A percentile compares a stretch with the other conserved stretches of the same genome.
These are phyloP conservation scores for Pocillopora grandis DNA, from an alignment of 92 coral and sea anemone genomes.

Conservation along the genomic window DNA sequence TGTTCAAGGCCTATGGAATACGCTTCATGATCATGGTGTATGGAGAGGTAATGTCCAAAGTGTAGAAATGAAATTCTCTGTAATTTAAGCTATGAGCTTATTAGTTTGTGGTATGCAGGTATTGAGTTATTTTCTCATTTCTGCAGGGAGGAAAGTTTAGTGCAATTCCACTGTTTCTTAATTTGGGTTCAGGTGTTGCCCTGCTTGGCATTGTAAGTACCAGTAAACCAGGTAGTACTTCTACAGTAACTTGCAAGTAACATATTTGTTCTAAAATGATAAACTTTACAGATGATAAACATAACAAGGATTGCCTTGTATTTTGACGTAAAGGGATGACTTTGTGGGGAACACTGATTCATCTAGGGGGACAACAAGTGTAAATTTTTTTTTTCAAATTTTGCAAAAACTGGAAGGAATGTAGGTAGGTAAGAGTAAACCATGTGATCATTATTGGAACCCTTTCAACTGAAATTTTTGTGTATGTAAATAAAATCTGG, in stretches of 20 bases:
- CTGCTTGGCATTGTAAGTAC: conserved; percentile 81
- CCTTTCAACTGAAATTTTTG: too few species aligned
- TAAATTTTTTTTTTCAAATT: too few species aligned
- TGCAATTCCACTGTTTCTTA: conserved; percentile 83
- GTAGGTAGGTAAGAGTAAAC: too few species aligned
- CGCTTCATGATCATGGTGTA: conserved; percentile 80
- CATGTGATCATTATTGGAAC: too few species aligned
- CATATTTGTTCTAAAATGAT: neutral
- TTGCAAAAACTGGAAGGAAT: too few species aligned
- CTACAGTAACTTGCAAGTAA: too few species aligned
- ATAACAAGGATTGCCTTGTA: too few species aligned
- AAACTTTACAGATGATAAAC: neutral
- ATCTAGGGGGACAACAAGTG: too few species aligned
- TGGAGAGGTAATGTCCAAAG: conserved; percentile 62
- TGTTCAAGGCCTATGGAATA: conserved; percentile 90
- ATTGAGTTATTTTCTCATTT: neutral
- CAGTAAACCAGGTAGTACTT: neutral
- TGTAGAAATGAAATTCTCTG: neutral
- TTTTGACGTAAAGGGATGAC: too few species aligned
- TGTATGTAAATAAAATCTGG: too few species aligned
- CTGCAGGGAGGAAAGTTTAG: conserved; percentile 90
- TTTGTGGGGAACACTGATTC: too few species aligned
- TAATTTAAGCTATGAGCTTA: neutral
- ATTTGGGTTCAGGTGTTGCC: conserved; percentile 92
- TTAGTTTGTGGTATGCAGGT: too few species aligned